Evolutionary conservation across 2,113 vertebrate genomes (phyloP).

Genomic region (Osmerus eperlanus): DNA sequence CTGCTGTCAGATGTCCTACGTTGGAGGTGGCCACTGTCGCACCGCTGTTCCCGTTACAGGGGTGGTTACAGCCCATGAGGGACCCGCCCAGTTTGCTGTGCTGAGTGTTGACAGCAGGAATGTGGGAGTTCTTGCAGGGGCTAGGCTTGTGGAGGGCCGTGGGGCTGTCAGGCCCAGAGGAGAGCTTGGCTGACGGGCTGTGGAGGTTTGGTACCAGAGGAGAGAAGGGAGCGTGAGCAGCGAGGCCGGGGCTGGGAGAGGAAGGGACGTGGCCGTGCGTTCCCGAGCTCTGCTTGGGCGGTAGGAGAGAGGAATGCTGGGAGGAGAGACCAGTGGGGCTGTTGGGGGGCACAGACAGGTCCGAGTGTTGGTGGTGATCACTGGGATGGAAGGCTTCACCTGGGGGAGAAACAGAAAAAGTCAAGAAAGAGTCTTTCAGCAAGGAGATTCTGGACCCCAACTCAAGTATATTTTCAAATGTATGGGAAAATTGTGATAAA

Average conservation of each 20-base stretch:
- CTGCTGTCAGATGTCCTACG: slow-evolving; percentile 75
- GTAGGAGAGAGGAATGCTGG: slow-evolving; percentile 81
- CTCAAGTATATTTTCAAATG: neutral
- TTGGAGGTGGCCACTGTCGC: slow-evolving; percentile 76
- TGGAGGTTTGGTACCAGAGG: slow-evolving; percentile 74
- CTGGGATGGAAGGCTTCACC: slow-evolving; percentile 87
- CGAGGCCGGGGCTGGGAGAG: slow-evolving; percentile 60
- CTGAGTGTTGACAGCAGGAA: slow-evolving; percentile 82
- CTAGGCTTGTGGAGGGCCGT: slow-evolving; percentile 76
- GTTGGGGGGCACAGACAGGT: slow-evolving; percentile 96
- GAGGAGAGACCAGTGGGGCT: slow-evolving; percentile 92
- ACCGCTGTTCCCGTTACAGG: slow-evolving; percentile 90
- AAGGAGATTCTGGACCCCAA: neutral
- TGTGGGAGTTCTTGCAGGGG: slow-evolving; percentile 86
- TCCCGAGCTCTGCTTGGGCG: slow-evolving; percentile 77
- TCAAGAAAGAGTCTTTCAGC: neutral
- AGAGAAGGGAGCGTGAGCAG: slow-evolving; percentile 75
- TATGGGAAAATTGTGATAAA: neutral
- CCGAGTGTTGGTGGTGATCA: slow-evolving; percentile 91
- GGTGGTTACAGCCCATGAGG: slow-evolving; percentile 84
- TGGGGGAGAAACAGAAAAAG: slow-evolving; percentile 39
- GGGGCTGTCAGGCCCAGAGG: slow-evolving; percentile 73
- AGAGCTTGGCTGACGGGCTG: slow-evolving; percentile 66
- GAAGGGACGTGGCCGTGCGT: slow-evolving; percentile 79
- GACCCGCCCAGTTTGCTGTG: slow-evolving; percentile 86